Evolutionary conservation across 1,140 invertebrate genomes (phyloP), one percentile per base, ranked within the genome.

Genomic region (Achatina immaculata): DNA sequence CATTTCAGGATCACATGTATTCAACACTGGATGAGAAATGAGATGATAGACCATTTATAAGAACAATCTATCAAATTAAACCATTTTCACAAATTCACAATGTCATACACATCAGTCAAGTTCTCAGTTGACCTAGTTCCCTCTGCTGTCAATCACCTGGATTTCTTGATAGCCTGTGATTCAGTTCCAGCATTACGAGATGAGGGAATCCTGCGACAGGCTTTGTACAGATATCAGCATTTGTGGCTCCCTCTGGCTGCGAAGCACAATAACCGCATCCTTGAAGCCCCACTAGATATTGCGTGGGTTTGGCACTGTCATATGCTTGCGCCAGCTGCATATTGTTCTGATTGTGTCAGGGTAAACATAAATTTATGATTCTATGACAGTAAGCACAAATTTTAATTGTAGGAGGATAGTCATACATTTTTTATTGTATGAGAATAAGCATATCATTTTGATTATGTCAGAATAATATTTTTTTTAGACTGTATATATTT

Each of bases 241-340:
- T 88, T 87, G 75, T 93, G 92, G 92, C 82, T 93, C 16, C 92
- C 92, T 55, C 81, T 92, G 28, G 86, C 89, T 73, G 87, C 90
- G 4, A 86, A 89, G 73, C 75, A 88, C 43, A 38, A 82, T 9
- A 78, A 85, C 0, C 83, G 87, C 75, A 68, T 78, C 69, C 72
- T 89, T 40, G 88, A 89, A 75, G 92, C 92, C 3, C 92, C 92
- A 36, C 75, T 92, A 31, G 92, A 93, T 84, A 89, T 93, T 28
- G 91, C 92, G 76, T 93, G 92, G 92, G 85, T 92, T 9, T 93
- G 92, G 92, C 92, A 93, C 81, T 91, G 90, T 69, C 92, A 92
- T 69, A 86, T 93, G 87, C 83, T 93, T 16, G 87, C 89, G n/a
- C 92, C 92, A 42, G 73, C 86, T 11, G 77, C 84, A 38, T 93